These are phyloP conservation scores for Cantharis rustica DNA, from an alignment of 2,888 invertebrate genomes.

Conservation along the genomic window DNA sequence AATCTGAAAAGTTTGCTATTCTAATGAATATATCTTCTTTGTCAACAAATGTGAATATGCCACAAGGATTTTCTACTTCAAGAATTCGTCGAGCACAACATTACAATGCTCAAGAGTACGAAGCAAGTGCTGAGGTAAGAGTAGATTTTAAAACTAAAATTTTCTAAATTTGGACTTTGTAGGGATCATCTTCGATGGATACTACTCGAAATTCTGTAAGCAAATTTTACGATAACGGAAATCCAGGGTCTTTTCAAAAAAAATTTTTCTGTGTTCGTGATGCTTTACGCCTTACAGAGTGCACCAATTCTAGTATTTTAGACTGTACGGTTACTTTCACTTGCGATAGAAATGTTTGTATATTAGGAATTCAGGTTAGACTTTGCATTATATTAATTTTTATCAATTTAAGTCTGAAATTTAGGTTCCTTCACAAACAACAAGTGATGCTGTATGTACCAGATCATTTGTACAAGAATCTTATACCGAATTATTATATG, in stretches of 20 bases:
- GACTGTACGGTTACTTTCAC: conserved; percentile 81
- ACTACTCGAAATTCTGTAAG: conserved; percentile 51
- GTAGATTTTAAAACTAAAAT: background rate
- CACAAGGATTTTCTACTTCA: conserved; percentile 71
- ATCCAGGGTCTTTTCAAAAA: conserved; percentile 37
- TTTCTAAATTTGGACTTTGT: conserved; percentile 9
- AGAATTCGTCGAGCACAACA: conserved; percentile 13
- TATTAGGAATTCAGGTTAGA: conserved; percentile 70
- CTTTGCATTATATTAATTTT: background rate
- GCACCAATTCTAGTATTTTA: conserved; percentile 74
- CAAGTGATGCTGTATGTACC: conserved; percentile 55
- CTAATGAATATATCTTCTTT: conserved; percentile 82
- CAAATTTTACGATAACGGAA: conserved; percentile 40
- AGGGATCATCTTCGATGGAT: conserved; percentile 48
- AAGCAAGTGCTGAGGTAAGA: conserved; percentile 9
- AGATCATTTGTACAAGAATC: conserved; percentile 49
- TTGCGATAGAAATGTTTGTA: conserved; percentile 79
- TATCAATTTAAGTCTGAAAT: background rate
- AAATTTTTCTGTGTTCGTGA: conserved; percentile 74
- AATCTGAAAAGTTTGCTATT: conserved; percentile 79
- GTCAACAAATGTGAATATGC: conserved; percentile 71
- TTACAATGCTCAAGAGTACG: conserved; percentile 11
- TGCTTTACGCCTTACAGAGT: conserved; percentile 70
- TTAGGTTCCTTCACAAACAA: conserved; percentile 76
- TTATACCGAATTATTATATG: conserved; percentile 81